Evolutionary conservation across 2,113 vertebrate genomes (phyloP).

Genomic region (Alethe castanea): DNA sequence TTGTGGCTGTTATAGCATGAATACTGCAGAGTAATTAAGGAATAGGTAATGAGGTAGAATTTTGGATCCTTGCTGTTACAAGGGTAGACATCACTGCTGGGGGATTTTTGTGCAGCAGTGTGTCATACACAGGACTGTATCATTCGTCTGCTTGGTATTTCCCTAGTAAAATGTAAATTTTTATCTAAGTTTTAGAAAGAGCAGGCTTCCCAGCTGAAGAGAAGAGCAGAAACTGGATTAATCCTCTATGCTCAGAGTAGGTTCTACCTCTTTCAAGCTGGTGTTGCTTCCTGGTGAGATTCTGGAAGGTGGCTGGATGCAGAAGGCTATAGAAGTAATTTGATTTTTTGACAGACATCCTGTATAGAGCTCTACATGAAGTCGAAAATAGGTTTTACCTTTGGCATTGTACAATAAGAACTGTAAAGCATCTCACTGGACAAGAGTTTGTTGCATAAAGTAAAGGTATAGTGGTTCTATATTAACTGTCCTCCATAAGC

Average conservation of each 20-base stretch:
- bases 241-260: fast-evolving
- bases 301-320: not conserved
- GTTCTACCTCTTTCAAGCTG: not conserved
- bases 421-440: not conserved
- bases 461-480: fast-evolving
- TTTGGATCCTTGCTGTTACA: not conserved
- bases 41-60: not conserved
- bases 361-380: not conserved
- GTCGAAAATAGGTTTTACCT: not conserved
- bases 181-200: not conserved
- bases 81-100: not conserved
- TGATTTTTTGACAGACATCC: not conserved
- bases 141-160: not conserved
- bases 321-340: not conserved
- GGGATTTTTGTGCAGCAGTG: not conserved
- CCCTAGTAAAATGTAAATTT: not conserved
- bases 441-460: not conserved
- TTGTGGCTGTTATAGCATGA: not conserved
- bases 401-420: not conserved
- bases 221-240: not conserved
- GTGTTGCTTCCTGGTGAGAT: not conserved
- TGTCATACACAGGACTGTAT: not conserved
- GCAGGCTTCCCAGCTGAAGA: not conserved
- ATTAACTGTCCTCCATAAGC: not conserved
- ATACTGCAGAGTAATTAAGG: not conserved